Evolutionary conservation across 2,888 invertebrate genomes (phyloP).

Genomic region (Agrochola macilenta): DNA sequence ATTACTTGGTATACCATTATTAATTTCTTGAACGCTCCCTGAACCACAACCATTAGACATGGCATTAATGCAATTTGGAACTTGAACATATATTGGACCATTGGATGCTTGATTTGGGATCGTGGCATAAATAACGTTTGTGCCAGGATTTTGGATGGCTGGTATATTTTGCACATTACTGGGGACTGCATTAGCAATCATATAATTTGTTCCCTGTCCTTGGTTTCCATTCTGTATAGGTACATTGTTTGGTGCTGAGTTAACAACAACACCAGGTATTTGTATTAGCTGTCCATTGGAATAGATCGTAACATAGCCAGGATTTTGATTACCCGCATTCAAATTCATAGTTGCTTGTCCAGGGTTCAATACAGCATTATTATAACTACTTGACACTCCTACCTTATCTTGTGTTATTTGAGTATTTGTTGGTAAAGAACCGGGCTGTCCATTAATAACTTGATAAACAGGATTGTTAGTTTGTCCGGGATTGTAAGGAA

Average conservation of each 20-base stretch:
- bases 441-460: conserved; percentile 40
- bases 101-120: conserved; percentile 42
- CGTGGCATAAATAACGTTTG: conserved; percentile 41
- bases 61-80: conserved; percentile 42
- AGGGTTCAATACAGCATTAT: conserved; percentile 14
- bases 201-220: conserved; percentile 17
- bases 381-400: conserved; percentile 29
- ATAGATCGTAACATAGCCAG: conserved; percentile 55
- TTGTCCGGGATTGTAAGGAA: conserved; percentile 55
- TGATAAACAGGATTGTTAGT: conserved; percentile 43
- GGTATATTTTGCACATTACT: conserved; percentile 27
- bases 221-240: conserved; percentile 42
- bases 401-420: conserved; percentile 36
- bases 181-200: conserved; percentile 37
- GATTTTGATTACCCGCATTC: conserved; percentile 26
- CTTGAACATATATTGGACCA: conserved; percentile 43
- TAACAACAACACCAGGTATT: conserved; percentile 59
- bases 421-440: conserved; percentile 17
- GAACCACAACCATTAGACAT: conserved; percentile 26
- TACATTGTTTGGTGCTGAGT: conserved; percentile 41
- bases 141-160: conserved; percentile 23
- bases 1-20: conserved; percentile 42
- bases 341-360: conserved; percentile 1
- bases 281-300: conserved; percentile 59
- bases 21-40: conserved; percentile 12